phyloP scores from a whole-genome alignment of 2,113 vertebrate species.

The Ardeotis arabs region DNA sequence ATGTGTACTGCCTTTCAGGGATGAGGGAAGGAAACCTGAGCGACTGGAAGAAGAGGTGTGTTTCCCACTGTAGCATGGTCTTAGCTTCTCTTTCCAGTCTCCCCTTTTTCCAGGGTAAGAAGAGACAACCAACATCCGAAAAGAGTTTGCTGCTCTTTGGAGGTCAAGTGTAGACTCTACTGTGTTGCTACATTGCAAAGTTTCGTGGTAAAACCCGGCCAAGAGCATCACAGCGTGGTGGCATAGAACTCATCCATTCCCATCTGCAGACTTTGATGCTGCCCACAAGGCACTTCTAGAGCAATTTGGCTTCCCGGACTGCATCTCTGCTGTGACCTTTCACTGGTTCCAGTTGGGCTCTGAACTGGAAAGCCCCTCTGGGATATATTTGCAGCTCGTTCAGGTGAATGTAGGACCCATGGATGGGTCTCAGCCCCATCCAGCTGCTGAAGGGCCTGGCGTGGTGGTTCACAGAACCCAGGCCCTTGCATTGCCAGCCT shows the following conservation, averaged over 20 bases:
- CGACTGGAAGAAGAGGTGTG: not conserved
- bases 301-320: not conserved
- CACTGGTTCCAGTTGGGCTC: not conserved
- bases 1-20: not conserved
- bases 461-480: not conserved
- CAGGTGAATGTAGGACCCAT: too few relatives aligned
- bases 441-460: not conserved
- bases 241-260: not conserved
- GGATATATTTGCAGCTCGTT: not conserved
- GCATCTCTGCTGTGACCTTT: not conserved
- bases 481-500: not conserved
- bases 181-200: not conserved
- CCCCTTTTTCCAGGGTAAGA: not conserved
- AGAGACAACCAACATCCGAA: not conserved
- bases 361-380: not conserved
- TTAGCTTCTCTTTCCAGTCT: not conserved
- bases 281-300: not conserved
- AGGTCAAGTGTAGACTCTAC: not conserved
- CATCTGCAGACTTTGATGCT: not conserved
- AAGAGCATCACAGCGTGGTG: not conserved
- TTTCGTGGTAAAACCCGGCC: not conserved
- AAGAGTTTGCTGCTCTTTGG: not conserved
- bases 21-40: not conserved
- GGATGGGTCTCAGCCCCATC: not conserved
- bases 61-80: not conserved